These are phyloP conservation scores for Petrolisthes manimaculis DNA, from an alignment of 2,888 invertebrate species.

Conservation along the genomic window DNA sequence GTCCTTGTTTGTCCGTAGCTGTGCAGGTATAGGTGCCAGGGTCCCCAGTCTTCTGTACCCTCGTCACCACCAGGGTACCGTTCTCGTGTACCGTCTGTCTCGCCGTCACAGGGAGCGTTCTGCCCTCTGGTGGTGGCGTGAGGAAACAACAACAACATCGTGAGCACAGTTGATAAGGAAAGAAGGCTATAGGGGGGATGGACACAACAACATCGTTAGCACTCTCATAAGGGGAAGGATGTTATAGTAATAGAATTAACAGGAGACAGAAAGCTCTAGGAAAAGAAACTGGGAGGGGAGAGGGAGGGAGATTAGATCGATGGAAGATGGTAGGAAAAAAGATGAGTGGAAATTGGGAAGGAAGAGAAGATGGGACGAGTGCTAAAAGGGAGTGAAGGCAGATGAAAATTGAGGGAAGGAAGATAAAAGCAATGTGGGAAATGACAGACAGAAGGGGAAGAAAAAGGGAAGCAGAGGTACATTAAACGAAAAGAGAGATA, in stretches of 20 bases:
- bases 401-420: neutral
- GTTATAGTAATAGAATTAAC: no score
- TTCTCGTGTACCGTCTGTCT: slow-evolving; percentile 54
- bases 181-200: neutral
- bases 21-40: slow-evolving; percentile 59
- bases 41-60: slow-evolving; percentile 50
- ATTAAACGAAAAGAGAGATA: neutral
- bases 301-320: neutral
- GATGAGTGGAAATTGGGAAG: neutral
- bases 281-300: neutral
- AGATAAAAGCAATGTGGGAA: neutral
- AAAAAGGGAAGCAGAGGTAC: neutral
- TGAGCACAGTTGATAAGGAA: neutral
- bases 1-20: slow-evolving; percentile 52
- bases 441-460: neutral
- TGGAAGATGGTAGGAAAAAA: neutral
- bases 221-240: no score
- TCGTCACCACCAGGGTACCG: slow-evolving; percentile 55
- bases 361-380: neutral
- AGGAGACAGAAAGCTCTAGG: no score
- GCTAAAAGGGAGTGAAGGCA: neutral
- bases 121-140: slow-evolving; percentile 31
- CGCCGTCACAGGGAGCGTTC: slow-evolving; percentile 47
- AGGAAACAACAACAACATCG: neutral
- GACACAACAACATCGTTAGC: no score